These are phyloP conservation scores for Apamea monoglypha DNA, from an alignment of 2,888 invertebrate species.

Conservation along the genomic window DNA sequence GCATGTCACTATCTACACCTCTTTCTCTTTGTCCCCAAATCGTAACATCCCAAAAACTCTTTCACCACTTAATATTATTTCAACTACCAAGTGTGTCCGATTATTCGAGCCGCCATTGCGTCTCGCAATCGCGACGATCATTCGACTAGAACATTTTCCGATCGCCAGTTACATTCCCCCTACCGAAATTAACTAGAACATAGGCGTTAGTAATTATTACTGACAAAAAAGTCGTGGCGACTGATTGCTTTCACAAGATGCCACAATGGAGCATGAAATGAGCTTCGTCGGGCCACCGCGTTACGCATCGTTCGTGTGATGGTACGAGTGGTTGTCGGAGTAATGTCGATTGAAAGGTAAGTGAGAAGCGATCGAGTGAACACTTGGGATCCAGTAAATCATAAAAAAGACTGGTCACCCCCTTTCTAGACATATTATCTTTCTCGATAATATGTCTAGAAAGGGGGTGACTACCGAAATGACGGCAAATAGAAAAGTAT, in stretches of 20 bases:
- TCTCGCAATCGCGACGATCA: slow-evolving; percentile 59
- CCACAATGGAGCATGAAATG: slow-evolving; percentile 88
- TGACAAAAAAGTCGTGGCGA: slow-evolving; percentile 75
- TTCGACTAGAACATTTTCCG: slow-evolving; percentile 65
- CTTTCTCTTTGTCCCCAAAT: not conserved
- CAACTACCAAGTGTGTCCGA: slow-evolving; percentile 48
- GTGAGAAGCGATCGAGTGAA: slow-evolving; percentile 16
- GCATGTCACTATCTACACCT: not conserved
- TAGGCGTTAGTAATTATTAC: slow-evolving; percentile 78
- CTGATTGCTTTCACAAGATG: slow-evolving; percentile 85
- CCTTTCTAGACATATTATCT: too few species aligned
- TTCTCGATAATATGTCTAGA: too few species aligned
- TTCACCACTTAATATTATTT: slow-evolving; percentile 10
- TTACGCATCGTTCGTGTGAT: slow-evolving; percentile 80
- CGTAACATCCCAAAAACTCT: slow-evolving; percentile 20
- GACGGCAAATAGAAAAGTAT: not conserved
- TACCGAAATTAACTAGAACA: slow-evolving; percentile 74
- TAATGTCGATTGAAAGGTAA: slow-evolving; percentile 26
- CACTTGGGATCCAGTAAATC: not conserved
- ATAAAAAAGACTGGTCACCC: not conserved
- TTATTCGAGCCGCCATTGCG: slow-evolving; percentile 58
- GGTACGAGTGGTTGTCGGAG: slow-evolving; percentile 46
- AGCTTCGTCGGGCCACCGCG: slow-evolving; percentile 82
- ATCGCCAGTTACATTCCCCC: slow-evolving; percentile 61
- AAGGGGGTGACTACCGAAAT: not conserved